Evolutionary conservation across 2,888 invertebrate species (phyloP).

Genomic region (Ptychoptera contaminata): DNA sequence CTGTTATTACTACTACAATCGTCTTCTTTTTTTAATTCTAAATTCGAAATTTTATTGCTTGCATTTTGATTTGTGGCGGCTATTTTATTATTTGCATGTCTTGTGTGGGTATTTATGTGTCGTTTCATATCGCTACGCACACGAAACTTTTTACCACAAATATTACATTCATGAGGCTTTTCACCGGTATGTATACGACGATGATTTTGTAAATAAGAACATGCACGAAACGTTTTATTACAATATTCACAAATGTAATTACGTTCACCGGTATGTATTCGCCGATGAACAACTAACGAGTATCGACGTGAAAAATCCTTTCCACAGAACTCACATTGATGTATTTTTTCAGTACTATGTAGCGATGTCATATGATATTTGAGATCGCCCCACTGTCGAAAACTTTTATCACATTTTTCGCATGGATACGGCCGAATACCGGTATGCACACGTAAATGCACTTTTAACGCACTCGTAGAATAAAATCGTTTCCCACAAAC

Average conservation of each 20-base stretch:
- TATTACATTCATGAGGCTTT: conserved; percentile 56
- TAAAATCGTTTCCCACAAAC: conserved; percentile 73
- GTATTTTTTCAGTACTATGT: conserved; percentile 65
- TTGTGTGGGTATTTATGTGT: conserved; percentile 53
- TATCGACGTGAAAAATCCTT: conserved; percentile 77
- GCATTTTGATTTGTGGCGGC: too few species aligned
- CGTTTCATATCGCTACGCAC: conserved; percentile 71
- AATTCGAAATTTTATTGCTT: too few species aligned
- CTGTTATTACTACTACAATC: too few species aligned
- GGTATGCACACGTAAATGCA: conserved; percentile 65
- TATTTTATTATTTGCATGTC: too few species aligned
- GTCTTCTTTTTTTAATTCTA: too few species aligned
- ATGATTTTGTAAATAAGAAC: conserved; percentile 71
- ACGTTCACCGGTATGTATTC: conserved; percentile 74
- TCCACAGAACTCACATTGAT: conserved; percentile 77
- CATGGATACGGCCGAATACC: conserved; percentile 78
- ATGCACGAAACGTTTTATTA: conserved; percentile 67
- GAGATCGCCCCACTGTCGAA: conserved; percentile 78
- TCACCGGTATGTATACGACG: conserved; percentile 72
- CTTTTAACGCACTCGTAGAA: conserved; percentile 65
- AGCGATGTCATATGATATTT: conserved; percentile 73
- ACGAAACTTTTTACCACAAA: conserved; percentile 69
- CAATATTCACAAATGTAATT: conserved; percentile 80
- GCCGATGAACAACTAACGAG: conserved; percentile 66
- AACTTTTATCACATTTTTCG: conserved; percentile 55